Base-by-base conservation (phyloP, 2,888 invertebrate species). In the Ichneumoninae sp. region DNA sequence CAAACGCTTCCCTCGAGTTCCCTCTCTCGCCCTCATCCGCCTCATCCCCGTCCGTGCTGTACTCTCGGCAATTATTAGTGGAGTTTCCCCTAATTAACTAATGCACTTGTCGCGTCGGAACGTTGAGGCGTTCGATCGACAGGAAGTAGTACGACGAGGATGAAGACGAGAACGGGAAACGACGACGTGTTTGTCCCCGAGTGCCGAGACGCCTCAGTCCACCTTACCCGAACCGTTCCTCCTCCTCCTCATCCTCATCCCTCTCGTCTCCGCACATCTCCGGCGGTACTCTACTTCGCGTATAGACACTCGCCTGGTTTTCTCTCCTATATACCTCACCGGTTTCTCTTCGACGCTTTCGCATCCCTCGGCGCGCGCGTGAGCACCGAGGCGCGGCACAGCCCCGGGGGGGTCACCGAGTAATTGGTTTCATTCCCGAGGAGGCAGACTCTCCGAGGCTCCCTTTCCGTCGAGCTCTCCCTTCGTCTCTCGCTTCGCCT, bases 361-460 rank as follows among this genome's bases (percentile, higher is more conserved):
- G 78, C 57, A 81, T 87, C 80, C 74, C 77, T 85, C 76, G 71
- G 78, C 75, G 73, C 65, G 81, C 70, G 79, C 82, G 81, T 80
- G 84, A 75, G 80, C 86, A 83, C 81, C 81, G 85, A 85, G 88
- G 82, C 85, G 83, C 81, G 86, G 83, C 73, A 76, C 63, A 79
- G 70, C 90, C 91, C 92, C 89, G 89, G 89, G 91, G 91, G 91
- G 93, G 92, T 92, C 91, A 91, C 91, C 91, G 88, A 92, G 92
- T 92, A 93, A 93, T 93, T 93, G 93, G 93, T 92, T 93, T 93
- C 92, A 92, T 93, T 93, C 91, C 90, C 90, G 87, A 88, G 88
- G 90, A 92, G 92, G 92, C 93, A 93, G 93, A 91, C 90, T 89
- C 90, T 89, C 33, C 73, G 71, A 85, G 78, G 76, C 76, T 83